Evolutionary conservation across 2,797 vertebrate species (phyloP), one percentile per base, ranked within the genome.

Genomic region (Acomys russatus): DNA sequence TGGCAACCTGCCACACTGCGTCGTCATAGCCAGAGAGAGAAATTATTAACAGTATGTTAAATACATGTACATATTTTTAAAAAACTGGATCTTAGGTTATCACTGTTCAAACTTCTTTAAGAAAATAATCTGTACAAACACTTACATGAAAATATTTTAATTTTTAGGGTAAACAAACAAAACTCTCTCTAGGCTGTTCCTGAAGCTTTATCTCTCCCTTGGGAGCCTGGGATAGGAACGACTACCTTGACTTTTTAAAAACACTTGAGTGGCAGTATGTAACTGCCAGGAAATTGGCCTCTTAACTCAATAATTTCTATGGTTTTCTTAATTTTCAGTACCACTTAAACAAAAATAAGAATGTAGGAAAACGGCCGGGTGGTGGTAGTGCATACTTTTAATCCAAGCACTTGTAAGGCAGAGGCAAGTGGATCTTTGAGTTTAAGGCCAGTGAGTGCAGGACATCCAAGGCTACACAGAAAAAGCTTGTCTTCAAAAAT

Each of bases 121-220:
- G 15, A 54, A 90, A 66, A 71, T 71, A 92, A 85, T 77, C 35
- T 82, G 9, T 76, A 90, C 2, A 90, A 79, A 78, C 11, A 7
- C 63, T 91, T 59, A 38, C 61, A 15, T 85, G 56, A 86, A 96
- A 68, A 96, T 66, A 91, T 0, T 68, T 80, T 88, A 76, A 91
- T 77, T 92, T 74, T 94, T 71, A 92, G 12, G n/a, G 74, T 1
- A 92, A 61, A 7, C 54, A 38, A 92, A 89, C 20, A 82, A 92
- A 96, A 95, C 49, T 64, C 70, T 88, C 70, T 30, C 80, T 73
- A 88, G 17, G 82, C 28, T 95, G 25, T 9, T 83, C 68, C 22
- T 84, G 38, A 35, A 93, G 95, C 9, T 88, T 90, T 33, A 8
- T 25, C 51, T 94, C 54, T 89, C 64, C n/a, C 44, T n/a, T 76